A percentile compares a stretch with the other conserved stretches of the same genome.
Conservation (phyloP, 2,113 vertebrate species). For the Osmerus eperlanus region DNA sequence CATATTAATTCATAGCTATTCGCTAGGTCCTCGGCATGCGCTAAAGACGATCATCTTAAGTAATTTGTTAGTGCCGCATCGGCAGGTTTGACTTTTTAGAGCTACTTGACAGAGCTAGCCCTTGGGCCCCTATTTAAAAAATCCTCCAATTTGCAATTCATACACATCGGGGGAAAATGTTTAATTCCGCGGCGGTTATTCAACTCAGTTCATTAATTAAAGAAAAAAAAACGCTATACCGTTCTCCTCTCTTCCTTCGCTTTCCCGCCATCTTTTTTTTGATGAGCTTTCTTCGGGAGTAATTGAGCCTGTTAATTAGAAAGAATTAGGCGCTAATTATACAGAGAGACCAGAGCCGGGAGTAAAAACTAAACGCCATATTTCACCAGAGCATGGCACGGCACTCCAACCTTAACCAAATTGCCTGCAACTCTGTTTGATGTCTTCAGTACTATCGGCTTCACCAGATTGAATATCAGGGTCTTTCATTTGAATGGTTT, state of each 20-base stretch:
- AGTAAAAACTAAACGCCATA: conserved; percentile 63
- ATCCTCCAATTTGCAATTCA: conserved; percentile 72
- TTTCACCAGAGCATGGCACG: conserved; percentile 61
- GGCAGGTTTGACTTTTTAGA: conserved; percentile 70
- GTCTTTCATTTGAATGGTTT: conserved; percentile 46
- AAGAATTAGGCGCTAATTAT: conserved; percentile 80
- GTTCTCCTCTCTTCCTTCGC: conserved; percentile 54
- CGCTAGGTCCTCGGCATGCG: conserved; percentile 67
- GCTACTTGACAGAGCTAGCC: conserved; percentile 72
- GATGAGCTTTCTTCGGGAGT: conserved; percentile 79
- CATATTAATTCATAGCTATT: conserved; percentile 71
- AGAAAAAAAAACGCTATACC: conserved; percentile 63
- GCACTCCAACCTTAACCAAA: conserved; percentile 48
- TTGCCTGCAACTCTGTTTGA: conserved; percentile 70
- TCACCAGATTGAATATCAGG: conserved; percentile 70
- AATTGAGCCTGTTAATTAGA: conserved; percentile 81
- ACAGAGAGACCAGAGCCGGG: conserved; percentile 70
- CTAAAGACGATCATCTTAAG: conserved; percentile 72
- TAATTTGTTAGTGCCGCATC: conserved; percentile 73
- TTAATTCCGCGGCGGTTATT: conserved; percentile 74
- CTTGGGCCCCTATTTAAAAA: conserved; percentile 63
- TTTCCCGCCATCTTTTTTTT: conserved; percentile 74
- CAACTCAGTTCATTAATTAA: conserved; percentile 79
- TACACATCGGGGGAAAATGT: conserved; percentile 75
- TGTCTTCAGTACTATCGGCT: conserved; percentile 63